Evolutionary conservation across 2,888 invertebrate species (phyloP).

Genomic region (Leptarthrus brevirostris): DNA sequence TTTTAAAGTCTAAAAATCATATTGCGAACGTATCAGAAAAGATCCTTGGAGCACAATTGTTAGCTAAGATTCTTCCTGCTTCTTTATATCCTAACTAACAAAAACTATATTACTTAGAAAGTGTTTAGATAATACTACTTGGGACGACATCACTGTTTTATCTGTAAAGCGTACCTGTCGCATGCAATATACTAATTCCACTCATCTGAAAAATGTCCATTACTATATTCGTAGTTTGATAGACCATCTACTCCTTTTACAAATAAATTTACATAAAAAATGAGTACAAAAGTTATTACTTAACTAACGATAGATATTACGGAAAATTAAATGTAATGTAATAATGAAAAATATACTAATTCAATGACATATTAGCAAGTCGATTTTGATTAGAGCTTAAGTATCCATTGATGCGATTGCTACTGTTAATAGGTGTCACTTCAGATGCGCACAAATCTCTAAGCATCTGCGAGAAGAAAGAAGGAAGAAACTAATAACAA

Average conservation of each 20-base stretch:
- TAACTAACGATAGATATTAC: constrained; percentile 36
- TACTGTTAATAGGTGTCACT: constrained; percentile 56
- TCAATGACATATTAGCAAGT: constrained; percentile 53
- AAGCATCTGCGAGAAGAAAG: constrained; percentile 64
- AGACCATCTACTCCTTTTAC: constrained; percentile 56
- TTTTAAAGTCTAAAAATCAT: no score
- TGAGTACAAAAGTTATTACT: constrained; percentile 33
- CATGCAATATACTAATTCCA: no score
- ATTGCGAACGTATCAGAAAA: no score
- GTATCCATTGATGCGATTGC: constrained; percentile 58
- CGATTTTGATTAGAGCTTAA: constrained; percentile 56
- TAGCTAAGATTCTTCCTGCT: no score
- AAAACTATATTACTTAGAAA: no score
- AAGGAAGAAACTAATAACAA: constrained; percentile 54
- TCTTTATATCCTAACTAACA: no score
- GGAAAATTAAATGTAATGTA: constrained; percentile 7
- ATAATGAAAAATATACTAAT: constrained; percentile 54
- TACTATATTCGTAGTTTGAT: no score
- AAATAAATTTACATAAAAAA: constrained; percentile 40
- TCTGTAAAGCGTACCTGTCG: no score
- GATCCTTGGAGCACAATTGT: no score
- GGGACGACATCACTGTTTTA: no score
- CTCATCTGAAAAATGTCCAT: no score
- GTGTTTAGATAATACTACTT: no score
- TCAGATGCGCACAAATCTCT: constrained; percentile 63